Percentiles rank a stretch among this genome's conserved stretches.
These are phyloP conservation scores for Dendrocopos noguchii DNA, from an alignment of 2,113 vertebrate genomes.

Conservation along the genomic window DNA sequence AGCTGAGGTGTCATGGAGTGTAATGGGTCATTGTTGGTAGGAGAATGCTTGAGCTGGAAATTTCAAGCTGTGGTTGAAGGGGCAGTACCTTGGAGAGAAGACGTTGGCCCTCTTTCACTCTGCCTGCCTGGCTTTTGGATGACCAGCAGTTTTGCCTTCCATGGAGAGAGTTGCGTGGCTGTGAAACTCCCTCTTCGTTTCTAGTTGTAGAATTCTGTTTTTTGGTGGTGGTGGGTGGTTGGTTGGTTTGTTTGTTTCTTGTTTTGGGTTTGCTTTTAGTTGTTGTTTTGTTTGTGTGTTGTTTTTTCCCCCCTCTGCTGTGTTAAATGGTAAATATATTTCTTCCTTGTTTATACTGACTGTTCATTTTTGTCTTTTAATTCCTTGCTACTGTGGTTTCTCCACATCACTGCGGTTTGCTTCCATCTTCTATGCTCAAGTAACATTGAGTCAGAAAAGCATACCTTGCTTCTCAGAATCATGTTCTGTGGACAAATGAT, in stretches of 20 bases:
- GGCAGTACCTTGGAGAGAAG: conserved; percentile 17
- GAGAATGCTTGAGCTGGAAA: fast-evolving
- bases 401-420: background rate
- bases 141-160: background rate
- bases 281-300: no score
- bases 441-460: background rate
- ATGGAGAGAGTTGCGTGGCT: background rate
- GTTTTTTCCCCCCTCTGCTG: background rate
- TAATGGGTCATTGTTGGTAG: fast-evolving
- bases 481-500: background rate
- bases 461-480: background rate
- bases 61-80: fast-evolving
- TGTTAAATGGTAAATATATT: background rate
- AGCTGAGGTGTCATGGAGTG: background rate
- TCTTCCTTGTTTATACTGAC: background rate
- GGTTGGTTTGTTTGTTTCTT: no score
- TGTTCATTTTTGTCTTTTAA: background rate
- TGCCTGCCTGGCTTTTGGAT: background rate
- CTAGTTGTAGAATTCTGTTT: background rate
- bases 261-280: no score
- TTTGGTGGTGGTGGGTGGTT: no score
- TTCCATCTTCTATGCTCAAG: background rate
- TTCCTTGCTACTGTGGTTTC: background rate
- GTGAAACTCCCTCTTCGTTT: background rate
- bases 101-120: background rate